Conservation (phyloP, 2,888 invertebrate genomes). For the Nephrotoma appendiculata region DNA sequence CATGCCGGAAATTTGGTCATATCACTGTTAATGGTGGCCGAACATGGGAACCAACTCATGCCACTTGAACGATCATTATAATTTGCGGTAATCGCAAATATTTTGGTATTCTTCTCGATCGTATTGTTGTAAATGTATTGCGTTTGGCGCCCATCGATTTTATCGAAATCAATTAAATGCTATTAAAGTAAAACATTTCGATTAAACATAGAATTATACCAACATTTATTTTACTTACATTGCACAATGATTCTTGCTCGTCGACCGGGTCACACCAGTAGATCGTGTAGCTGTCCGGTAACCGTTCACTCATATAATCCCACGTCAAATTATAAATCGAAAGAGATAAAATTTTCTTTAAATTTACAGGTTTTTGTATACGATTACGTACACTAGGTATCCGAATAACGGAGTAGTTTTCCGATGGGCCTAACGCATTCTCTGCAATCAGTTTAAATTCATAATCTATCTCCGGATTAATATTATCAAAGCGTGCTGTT, state of each 20-base stretch:
- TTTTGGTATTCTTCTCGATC: constrained; percentile 20
- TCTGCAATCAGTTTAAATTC: constrained; percentile 20
- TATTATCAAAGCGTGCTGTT: constrained; percentile 4
- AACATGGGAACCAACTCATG: constrained; percentile 63
- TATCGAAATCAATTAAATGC: constrained; percentile 16
- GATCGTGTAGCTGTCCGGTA: neutral
- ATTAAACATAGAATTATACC: neutral
- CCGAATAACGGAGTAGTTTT: neutral
- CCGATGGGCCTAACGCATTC: neutral
- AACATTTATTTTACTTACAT: neutral
- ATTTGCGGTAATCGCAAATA: constrained; percentile 62
- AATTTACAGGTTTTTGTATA: neutral
- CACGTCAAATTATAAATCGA: neutral
- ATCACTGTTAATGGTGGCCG: constrained; percentile 13
- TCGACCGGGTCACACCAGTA: neutral
- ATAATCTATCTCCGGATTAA: neutral
- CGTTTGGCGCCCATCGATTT: neutral
- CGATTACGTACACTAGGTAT: neutral
- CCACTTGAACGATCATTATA: constrained; percentile 50
- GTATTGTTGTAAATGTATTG: constrained; percentile 36
- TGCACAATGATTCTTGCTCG: neutral
- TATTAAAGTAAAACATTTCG: neutral
- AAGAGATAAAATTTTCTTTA: neutral
- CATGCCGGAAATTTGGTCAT: constrained; percentile 40
- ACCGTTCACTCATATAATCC: neutral